Base-by-base conservation (phyloP, 2,113 vertebrate genomes). In the Zosterops borbonicus region DNA sequence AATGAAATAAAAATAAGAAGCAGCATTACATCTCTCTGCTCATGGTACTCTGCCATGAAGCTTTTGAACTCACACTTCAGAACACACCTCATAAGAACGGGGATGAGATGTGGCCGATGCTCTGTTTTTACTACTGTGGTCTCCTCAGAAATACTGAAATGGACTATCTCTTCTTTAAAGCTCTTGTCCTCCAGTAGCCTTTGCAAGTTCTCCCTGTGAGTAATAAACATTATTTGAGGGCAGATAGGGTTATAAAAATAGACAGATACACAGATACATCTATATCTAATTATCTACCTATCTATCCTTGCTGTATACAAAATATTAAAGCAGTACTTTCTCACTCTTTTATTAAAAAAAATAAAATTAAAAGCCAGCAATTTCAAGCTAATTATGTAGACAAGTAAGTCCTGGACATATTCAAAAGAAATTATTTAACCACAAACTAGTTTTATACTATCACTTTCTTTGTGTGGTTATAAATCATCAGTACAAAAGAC, bases 111-210 rank as follows among this genome's bases (percentile, higher is more conserved):
- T 37, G 96, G 94, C 94, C 99, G 98, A 97, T 99, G 99, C 6
- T 98, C 97, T n/a, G 93, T 78, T 91, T 99, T 98, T 14, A 99
- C 98, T 39, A 99, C 97, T 8, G 98, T 39, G 0, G 97, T 98
- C 78, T 99, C 99, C 95, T 99, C 99, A 28, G 99, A 98, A 93
- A 99, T 98, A 96, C 98, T 99, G 94, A 99, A 99, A 97, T 98
- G 99, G 35, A 99, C 98, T 31, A 99, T 99, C 97, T 99, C 99
- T 87, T 99, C 99, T 96, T 99, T 99, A 97, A 99, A 99, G 94
- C 96, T 98, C 96, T 98, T 99, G 96, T 99, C 99, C 4, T 99
- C 98, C 92, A 99, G 97, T 1, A 99, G 97, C 62, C 98, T 98
- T 96, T 99, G 97, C n/a, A 99, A 98, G 83, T 99, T 99, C 94